These are phyloP conservation scores for Craniophora ligustri DNA, from an alignment of 2,888 invertebrate genomes.

Conservation along the genomic window DNA sequence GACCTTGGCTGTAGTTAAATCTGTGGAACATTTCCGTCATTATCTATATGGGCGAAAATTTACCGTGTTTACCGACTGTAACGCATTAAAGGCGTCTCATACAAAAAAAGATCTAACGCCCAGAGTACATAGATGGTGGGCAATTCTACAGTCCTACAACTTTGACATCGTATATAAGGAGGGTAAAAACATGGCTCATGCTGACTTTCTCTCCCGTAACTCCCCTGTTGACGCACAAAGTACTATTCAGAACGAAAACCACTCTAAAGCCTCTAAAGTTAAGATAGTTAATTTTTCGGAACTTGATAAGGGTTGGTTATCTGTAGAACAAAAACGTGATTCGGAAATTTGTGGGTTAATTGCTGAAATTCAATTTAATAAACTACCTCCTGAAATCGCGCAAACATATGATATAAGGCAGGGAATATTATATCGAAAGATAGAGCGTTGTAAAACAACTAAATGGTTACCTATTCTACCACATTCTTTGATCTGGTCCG, in stretches of 20 bases:
- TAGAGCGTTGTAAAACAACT: conserved; percentile 25
- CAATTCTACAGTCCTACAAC: not conserved
- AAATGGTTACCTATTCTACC: conserved; percentile 53
- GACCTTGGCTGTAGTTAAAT: not conserved
- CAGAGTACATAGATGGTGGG: conserved; percentile 7
- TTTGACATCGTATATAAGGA: conserved; percentile 4
- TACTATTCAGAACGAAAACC: too few relatives aligned
- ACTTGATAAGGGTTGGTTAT: conserved; percentile 43
- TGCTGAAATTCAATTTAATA: conserved; percentile 8
- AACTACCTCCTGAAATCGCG: not conserved
- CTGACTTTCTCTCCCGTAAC: not conserved
- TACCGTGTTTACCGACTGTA: conserved; percentile 4
- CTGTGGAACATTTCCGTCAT: not conserved
- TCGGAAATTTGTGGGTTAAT: conserved; percentile 40
- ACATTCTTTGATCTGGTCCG: conserved; percentile 39
- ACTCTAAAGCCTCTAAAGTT: too few relatives aligned
- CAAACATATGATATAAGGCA: conserved; percentile 52
- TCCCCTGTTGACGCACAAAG: too few relatives aligned
- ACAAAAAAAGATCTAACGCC: conserved; percentile 3
- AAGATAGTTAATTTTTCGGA: conserved; percentile 21
- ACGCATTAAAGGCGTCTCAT: conserved; percentile 1
- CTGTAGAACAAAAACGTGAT: conserved; percentile 53
- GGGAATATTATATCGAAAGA: conserved; percentile 46
- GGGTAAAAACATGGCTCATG: not conserved
- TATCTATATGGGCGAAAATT: conserved; percentile 1